Conservation (phyloP, 2,113 vertebrate genomes). For the Glaucidium brasilianum region DNA sequence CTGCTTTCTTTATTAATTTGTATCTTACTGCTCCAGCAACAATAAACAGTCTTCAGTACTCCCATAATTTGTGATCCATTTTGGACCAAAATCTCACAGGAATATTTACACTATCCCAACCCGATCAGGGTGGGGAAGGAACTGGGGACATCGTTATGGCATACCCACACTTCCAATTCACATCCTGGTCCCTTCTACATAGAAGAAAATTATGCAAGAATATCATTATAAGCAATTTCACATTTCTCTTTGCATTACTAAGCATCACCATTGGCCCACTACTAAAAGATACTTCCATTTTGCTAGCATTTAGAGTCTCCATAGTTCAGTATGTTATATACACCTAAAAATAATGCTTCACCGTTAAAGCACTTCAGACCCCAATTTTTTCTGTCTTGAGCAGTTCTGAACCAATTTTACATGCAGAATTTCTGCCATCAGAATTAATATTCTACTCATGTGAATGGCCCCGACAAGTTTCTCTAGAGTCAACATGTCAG, state of each 20-base stretch:
- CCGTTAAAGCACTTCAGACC: background rate
- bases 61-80: background rate
- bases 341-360: background rate
- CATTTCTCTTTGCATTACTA: background rate
- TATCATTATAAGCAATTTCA: background rate
- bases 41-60: background rate
- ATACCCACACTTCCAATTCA: background rate
- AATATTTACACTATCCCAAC: background rate
- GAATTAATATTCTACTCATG: background rate
- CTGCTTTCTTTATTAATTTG: constrained; percentile 61
- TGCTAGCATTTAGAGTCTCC: background rate
- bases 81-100: background rate
- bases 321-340: background rate
- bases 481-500: constrained; percentile 17
- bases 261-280: background rate
- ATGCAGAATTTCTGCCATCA: background rate
- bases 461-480: background rate
- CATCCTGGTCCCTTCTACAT: background rate
- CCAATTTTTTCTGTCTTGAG: background rate
- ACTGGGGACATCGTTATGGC: background rate
- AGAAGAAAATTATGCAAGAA: background rate
- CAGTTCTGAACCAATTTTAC: background rate
- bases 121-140: background rate
- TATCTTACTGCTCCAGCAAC: constrained; percentile 12
- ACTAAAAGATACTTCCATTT: background rate